Evolutionary conservation across 1,140 invertebrate species (phyloP), one percentile per base, ranked within the genome.

Genomic region (Listronotus bonariensis): DNA sequence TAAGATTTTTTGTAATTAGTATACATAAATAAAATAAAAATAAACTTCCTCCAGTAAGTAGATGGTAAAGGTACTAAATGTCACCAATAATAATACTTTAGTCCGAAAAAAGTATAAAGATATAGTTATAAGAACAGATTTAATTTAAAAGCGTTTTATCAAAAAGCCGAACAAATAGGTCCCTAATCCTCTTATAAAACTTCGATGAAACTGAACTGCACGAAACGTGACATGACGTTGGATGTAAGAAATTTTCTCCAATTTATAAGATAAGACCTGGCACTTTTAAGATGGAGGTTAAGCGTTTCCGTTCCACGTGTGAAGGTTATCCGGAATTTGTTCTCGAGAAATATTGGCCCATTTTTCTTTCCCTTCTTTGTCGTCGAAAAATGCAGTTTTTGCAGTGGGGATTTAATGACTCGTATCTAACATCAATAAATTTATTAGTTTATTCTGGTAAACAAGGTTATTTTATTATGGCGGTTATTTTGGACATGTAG

Each of bases 191-290:
- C 34, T 36, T 36, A 36, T 36, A 48, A 48, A 48, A 26, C 45
- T 12, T 48, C 45, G 45, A 48, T 48, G 7, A 12, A 26, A 20
- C 17, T 6, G 45, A 48, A 18, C 18, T 15, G 15, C 18, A 48
- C 15, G 34, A 48, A 48, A 52, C 49, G 49, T 52, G 49, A 32
- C 49, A 18, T 9, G 49, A 36, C n/a, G 49, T 34, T 6, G 34
- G 32, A 52, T 32, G n/a, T 52, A 52, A 52, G 45, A 52, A 34
- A 52, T 52, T 32, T 52, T 36, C n/a, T 26, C 31, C 49, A 52
- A 52, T 52, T 52, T 52, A 52, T 52, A 52, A 52, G 49, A 52
- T 52, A 52, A 52, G 26, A 34, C 26, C 12, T 26, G 49, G 8
- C 49, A 52, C 14, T 52, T 38, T 52, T 26, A 15, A 36, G 49